Percentiles rank a stretch among this genome's conserved stretches.
Conservation (phyloP, 1,140 invertebrate species). For the Mamestra configurata region DNA sequence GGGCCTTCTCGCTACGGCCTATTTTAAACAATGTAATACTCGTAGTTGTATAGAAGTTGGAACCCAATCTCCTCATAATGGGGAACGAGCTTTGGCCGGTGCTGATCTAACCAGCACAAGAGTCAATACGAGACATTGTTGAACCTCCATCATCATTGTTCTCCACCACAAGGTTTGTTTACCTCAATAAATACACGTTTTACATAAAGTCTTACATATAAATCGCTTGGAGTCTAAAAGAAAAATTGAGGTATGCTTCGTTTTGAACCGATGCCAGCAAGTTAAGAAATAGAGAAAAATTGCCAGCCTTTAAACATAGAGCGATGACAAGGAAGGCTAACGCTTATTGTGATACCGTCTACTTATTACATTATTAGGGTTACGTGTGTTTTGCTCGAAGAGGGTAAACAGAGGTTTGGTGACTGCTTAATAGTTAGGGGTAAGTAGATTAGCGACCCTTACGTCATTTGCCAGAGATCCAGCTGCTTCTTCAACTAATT, state of each 20-base stretch:
- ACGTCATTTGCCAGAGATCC: not conserved
- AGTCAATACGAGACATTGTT: not conserved
- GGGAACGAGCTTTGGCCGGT: not conserved
- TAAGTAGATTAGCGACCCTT: not conserved
- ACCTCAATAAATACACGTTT: conserved; percentile 2
- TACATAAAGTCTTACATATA: conserved; percentile 19
- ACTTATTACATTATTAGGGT: conserved; percentile 24
- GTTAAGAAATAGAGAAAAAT: conserved; percentile 42
- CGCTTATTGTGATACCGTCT: not conserved
- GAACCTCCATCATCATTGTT: not conserved
- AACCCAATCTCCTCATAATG: too few species aligned
- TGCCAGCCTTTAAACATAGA: conserved; percentile 18
- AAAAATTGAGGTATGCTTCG: conserved; percentile 40
- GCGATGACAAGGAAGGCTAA: conserved; percentile 28
- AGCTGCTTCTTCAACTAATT: not conserved
- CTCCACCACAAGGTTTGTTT: not conserved
- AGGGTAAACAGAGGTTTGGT: conserved; percentile 9
- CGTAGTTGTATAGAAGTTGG: too few species aligned
- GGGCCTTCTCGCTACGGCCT: not conserved
- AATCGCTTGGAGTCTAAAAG: conserved; percentile 37
- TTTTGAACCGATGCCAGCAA: conserved; percentile 38
- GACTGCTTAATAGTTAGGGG: not conserved
- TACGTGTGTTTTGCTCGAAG: not conserved
- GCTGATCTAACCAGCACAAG: not conserved
- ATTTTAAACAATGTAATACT: too few species aligned